Conservation (phyloP, 1,140 invertebrate genomes). For the Dendroctonus valens region DNA sequence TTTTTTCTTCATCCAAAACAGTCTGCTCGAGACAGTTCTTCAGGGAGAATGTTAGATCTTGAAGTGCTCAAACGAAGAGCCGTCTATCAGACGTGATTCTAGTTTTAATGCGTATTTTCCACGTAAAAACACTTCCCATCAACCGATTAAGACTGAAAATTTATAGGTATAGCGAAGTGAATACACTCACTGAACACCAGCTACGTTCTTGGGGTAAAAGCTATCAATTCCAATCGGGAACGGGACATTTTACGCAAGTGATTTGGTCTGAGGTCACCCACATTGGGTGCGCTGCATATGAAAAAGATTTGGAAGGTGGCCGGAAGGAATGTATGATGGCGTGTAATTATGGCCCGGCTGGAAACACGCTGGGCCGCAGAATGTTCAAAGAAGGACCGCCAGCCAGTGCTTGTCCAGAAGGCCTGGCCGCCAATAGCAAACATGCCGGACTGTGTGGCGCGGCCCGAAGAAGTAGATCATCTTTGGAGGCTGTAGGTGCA, state of each 20-base stretch:
- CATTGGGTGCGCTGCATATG: constrained; percentile 25
- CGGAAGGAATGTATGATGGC: constrained; percentile 9
- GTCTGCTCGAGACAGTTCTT: too few species aligned
- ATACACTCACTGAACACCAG: background rate
- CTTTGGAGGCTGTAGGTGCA: too few species aligned
- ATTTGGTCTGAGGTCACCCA: constrained; percentile 26
- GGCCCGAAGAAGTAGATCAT: background rate
- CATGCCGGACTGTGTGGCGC: constrained; percentile 13
- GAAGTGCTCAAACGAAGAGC: too few species aligned
- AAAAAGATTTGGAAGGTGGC: constrained; percentile 7
- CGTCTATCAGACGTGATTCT: background rate
- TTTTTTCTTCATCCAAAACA: too few species aligned
- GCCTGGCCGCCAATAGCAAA: background rate
- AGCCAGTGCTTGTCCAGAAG: constrained; percentile 12
- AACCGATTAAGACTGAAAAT: background rate
- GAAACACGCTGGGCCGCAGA: constrained; percentile 18
- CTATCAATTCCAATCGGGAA: background rate
- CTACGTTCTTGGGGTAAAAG: background rate
- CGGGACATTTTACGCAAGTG: constrained; percentile 30
- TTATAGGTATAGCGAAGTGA: constrained; percentile 16
- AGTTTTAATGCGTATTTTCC: too few species aligned
- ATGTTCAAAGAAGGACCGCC: constrained; percentile 18
- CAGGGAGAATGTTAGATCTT: too few species aligned
- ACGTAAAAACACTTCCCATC: too few species aligned
- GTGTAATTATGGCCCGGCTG: constrained; percentile 36